Conservation (phyloP, 2,113 vertebrate species). For the Thoracochromis brauschi region DNA sequence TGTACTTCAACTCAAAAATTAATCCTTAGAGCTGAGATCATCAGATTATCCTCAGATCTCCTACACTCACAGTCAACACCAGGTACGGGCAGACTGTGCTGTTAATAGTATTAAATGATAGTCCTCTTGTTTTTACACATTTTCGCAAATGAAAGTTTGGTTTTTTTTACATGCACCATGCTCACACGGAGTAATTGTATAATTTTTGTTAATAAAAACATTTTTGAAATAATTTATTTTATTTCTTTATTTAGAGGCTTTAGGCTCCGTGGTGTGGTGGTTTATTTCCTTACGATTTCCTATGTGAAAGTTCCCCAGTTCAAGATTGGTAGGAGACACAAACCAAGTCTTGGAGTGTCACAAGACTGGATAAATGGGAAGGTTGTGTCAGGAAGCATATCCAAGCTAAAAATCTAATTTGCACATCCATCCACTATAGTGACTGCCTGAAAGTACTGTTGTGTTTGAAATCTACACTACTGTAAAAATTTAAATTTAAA, state of each 20-base stretch:
- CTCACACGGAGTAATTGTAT: background rate
- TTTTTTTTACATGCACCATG: background rate
- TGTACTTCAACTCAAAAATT: background rate
- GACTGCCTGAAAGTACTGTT: background rate
- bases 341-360: background rate
- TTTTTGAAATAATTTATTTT: background rate
- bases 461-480: background rate
- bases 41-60: background rate
- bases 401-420: background rate
- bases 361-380: background rate
- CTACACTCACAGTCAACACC: background rate
- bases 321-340: background rate
- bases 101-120: background rate
- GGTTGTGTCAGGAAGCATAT: background rate
- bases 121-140: background rate
- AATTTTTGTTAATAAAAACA: background rate
- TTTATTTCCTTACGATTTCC: background rate
- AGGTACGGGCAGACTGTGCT: background rate
- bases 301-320: background rate
- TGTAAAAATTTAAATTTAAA: background rate
- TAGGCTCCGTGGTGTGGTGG: fast-evolving
- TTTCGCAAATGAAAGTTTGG: fast-evolving
- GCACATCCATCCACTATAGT: background rate
- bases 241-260: background rate
- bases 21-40: background rate